phyloP scores from a whole-genome alignment of 2,113 vertebrate species.

The Larimichthys crocea region DNA sequence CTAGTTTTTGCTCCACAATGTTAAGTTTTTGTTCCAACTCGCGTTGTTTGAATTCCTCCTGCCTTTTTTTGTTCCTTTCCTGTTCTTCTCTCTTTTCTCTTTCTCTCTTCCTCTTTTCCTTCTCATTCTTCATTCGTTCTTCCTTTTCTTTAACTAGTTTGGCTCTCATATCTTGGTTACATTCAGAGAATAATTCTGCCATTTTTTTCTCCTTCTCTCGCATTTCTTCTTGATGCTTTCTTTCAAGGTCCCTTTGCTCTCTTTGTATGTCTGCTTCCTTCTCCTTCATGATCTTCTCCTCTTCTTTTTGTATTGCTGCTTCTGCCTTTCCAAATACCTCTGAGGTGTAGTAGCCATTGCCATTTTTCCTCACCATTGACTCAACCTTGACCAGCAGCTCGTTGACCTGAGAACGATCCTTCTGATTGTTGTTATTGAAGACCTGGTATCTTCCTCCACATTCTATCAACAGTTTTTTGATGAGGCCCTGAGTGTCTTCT shows the following conservation, averaged over 20 bases:
- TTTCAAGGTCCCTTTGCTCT: slow-evolving; percentile 11
- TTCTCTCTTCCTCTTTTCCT: not conserved
- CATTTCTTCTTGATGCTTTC: slow-evolving; percentile 1
- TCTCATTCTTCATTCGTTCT: not conserved
- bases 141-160: not conserved
- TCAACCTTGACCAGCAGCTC: slow-evolving; percentile 52
- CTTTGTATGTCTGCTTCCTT: slow-evolving; percentile 54
- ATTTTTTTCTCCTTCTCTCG: not conserved
- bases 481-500: not conserved
- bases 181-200: not conserved
- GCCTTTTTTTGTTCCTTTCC: not conserved
- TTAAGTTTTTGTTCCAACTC: not conserved
- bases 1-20: not conserved
- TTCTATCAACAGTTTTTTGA: slow-evolving; percentile 13
- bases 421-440: slow-evolving; percentile 46
- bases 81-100: not conserved
- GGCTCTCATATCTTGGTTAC: not conserved
- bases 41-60: not conserved
- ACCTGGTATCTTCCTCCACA: slow-evolving; percentile 53
- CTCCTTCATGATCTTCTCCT: slow-evolving; percentile 43
- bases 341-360: slow-evolving; percentile 36
- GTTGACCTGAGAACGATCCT: slow-evolving; percentile 46
- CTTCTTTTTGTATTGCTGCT: slow-evolving; percentile 35
- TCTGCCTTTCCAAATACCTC: slow-evolving; percentile 52
- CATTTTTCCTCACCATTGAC: slow-evolving; percentile 51